These are phyloP conservation scores for Plagodis pulveraria DNA, from an alignment of 2,888 invertebrate species.

Conservation along the genomic window DNA sequence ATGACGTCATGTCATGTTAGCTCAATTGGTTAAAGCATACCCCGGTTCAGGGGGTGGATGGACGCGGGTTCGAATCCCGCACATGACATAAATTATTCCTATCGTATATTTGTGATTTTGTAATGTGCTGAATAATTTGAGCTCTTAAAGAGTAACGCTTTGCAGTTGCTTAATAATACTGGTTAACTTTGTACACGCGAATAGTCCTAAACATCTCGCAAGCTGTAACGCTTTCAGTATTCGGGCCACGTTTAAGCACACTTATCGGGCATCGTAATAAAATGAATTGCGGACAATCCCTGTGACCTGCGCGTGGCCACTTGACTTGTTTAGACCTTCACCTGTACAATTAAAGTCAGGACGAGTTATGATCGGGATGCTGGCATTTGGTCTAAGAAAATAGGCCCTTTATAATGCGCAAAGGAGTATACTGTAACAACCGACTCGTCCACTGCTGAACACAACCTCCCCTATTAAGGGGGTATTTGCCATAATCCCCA, in stretches of 20 bases:
- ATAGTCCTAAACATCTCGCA: slow-evolving; percentile 18
- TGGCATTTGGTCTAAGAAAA: background rate
- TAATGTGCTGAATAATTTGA: too few species aligned
- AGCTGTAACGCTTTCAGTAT: slow-evolving; percentile 51
- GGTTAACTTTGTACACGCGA: slow-evolving; percentile 12
- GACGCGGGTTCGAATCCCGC: too few species aligned
- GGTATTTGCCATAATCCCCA: too few species aligned
- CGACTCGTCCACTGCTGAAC: too few species aligned
- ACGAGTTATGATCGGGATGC: slow-evolving; percentile 21
- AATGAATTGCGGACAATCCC: slow-evolving; percentile 63
- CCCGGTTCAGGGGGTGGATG: too few species aligned
- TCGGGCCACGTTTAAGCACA: slow-evolving; percentile 62
- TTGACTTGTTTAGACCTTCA: slow-evolving; percentile 30
- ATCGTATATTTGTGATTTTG: too few species aligned
- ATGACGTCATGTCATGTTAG: too few species aligned
- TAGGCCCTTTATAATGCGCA: background rate
- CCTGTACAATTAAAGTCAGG: slow-evolving; percentile 33
- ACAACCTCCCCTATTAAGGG: too few species aligned
- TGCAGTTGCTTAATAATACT: background rate
- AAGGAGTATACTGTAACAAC: too few species aligned
- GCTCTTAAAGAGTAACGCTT: too few species aligned
- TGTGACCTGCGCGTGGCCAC: slow-evolving; percentile 35
- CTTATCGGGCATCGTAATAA: slow-evolving; percentile 68
- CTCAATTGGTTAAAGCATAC: too few species aligned
- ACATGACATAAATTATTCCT: too few species aligned